Conservation (phyloP, 2,797 vertebrate genomes). For the Moxostoma hubbsi region DNA sequence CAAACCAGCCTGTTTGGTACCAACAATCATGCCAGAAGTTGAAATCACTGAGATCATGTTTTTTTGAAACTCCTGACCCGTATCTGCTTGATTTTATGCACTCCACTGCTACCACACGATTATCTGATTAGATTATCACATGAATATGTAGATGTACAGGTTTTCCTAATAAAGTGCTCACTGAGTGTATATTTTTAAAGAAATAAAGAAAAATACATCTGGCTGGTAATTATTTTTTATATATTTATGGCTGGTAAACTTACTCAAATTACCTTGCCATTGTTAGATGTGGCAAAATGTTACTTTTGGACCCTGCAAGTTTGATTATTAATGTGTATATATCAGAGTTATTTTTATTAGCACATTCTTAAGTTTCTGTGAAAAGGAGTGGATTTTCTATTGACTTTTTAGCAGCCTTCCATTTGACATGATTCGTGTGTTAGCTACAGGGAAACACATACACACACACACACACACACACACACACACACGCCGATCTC, state of each 20-base stretch:
- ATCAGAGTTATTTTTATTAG: constrained; percentile 7
- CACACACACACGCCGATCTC: background rate
- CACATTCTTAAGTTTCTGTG: constrained; percentile 15
- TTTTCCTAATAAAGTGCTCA: too few relatives aligned
- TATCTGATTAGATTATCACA: too few relatives aligned
- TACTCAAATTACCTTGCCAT: background rate
- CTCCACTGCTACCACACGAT: too few relatives aligned
- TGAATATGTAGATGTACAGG: too few relatives aligned
- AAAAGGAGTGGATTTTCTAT: constrained; percentile 25
- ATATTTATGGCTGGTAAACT: background rate
- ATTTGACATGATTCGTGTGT: constrained; percentile 40
- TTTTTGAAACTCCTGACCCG: too few relatives aligned
- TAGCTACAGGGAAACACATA: constrained; percentile 29
- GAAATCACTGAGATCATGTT: too few relatives aligned
- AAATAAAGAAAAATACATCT: too few relatives aligned
- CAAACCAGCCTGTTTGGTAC: too few relatives aligned
- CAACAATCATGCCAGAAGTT: too few relatives aligned
- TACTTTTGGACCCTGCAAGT: background rate
- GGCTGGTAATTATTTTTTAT: too few relatives aligned
- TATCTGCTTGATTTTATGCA: too few relatives aligned
- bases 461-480: constrained; percentile 22
- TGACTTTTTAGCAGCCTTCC: background rate
- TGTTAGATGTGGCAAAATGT: background rate
- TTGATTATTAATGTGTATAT: background rate
- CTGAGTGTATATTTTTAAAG: too few relatives aligned